Conservation (phyloP, 1,140 invertebrate genomes). For the Trachymyrmex septentrionalis region DNA sequence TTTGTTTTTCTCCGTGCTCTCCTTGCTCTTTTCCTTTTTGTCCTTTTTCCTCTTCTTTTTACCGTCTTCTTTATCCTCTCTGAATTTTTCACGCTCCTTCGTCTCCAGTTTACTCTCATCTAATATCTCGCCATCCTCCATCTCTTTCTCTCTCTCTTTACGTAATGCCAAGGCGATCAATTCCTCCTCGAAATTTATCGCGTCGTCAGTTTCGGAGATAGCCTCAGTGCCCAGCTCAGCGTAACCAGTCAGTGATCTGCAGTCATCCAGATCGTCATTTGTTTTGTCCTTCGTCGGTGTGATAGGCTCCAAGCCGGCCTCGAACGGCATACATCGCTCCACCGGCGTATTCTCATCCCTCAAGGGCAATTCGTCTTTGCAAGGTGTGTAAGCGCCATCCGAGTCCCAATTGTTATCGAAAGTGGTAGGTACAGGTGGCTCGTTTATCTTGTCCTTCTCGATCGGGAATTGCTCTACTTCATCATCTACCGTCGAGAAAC, state of each 20-base stretch:
- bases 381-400: constrained; percentile 84
- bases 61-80: constrained; percentile 80
- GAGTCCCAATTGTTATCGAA: constrained; percentile 79
- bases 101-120: constrained; percentile 72
- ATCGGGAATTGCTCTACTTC: constrained; percentile 68
- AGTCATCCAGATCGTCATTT: constrained; percentile 82
- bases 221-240: constrained; percentile 84
- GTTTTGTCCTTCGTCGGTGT: constrained; percentile 81
- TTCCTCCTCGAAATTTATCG: constrained; percentile 85
- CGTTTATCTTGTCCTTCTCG: constrained; percentile 68
- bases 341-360: constrained; percentile 69
- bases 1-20: constrained; percentile 88
- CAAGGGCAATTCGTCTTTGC: constrained; percentile 83
- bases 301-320: constrained; percentile 82
- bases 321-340: constrained; percentile 46
- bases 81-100: constrained; percentile 77
- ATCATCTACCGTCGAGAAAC: constrained; percentile 74
- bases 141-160: constrained; percentile 79
- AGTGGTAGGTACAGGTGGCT: background rate
- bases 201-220: constrained; percentile 83
- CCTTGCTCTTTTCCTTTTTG: constrained; percentile 84
- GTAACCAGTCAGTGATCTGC: constrained; percentile 82
- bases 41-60: constrained; percentile 82
- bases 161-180: constrained; percentile 66
- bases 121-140: constrained; percentile 86